These are phyloP conservation scores for Lithobates pipiens DNA, from an alignment of 2,797 vertebrate species.

Conservation along the genomic window DNA sequence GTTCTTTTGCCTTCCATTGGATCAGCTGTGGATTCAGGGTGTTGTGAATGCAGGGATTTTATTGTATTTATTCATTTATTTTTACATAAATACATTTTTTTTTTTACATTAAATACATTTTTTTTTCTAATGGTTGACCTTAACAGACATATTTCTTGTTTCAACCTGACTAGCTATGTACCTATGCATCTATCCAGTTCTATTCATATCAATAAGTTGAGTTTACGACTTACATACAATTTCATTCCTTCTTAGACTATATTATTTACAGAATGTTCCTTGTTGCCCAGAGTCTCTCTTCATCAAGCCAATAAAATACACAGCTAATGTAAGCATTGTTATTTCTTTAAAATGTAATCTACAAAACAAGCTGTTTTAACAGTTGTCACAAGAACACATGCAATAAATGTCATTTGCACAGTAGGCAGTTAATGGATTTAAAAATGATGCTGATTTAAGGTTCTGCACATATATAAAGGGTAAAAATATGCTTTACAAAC, in stretches of 20 bases:
- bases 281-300: not conserved
- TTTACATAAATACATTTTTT: too few species aligned
- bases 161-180: not conserved
- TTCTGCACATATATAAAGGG: not conserved
- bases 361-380: not conserved
- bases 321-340: not conserved
- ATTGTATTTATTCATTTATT: too few species aligned
- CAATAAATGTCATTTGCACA: slow-evolving; percentile 4
- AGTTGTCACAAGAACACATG: not conserved
- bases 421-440: not conserved
- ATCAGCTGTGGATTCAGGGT: too few species aligned
- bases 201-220: not conserved
- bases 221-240: not conserved
- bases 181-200: not conserved
- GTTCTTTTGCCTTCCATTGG: too few species aligned
- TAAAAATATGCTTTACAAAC: not conserved
- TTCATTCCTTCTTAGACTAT: not conserved
- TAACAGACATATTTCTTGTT: too few species aligned
- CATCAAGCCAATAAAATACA: not conserved
- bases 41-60: too few species aligned
- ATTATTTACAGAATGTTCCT: not conserved
- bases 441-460: slow-evolving; percentile 2
- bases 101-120: too few species aligned
- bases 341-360: not conserved
- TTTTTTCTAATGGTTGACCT: too few species aligned